phyloP scores from a whole-genome alignment of 2,888 invertebrate genomes.

The Fissipunctia ypsillon region DNA sequence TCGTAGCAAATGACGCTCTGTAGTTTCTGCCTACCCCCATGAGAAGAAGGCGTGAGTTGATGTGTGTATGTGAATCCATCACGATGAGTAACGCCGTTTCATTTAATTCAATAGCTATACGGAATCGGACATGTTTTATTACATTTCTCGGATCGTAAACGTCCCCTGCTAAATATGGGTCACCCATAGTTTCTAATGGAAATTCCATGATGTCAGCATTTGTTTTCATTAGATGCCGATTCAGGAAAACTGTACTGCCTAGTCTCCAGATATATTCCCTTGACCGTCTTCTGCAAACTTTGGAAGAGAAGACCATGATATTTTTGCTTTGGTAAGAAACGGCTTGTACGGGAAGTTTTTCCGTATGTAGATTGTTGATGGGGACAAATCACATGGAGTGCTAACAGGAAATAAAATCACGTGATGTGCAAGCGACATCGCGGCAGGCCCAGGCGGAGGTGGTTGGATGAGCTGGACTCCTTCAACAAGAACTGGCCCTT shows the following conservation, averaged over 20 bases:
- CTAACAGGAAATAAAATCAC: no score
- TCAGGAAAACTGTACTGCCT: neutral
- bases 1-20: neutral
- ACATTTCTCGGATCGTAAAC: conserved; percentile 38
- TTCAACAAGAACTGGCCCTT: no score
- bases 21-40: neutral
- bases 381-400: no score
- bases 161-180: conserved; percentile 16
- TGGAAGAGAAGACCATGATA: neutral
- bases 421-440: no score
- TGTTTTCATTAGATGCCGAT: conserved; percentile 19
- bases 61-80: neutral
- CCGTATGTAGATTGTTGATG: no score
- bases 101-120: conserved; percentile 16
- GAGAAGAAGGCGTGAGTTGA: neutral
- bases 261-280: neutral
- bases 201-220: conserved; percentile 21
- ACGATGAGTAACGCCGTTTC: neutral
- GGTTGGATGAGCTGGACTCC: no score
- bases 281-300: neutral
- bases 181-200: neutral
- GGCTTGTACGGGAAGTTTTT: no score
- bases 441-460: no score
- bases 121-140: conserved; percentile 15
- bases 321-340: no score